Percentiles rank a stretch among this genome's conserved stretches.
Conservation (phyloP, 1,140 invertebrate species). For the Cydia pomonella region DNA sequence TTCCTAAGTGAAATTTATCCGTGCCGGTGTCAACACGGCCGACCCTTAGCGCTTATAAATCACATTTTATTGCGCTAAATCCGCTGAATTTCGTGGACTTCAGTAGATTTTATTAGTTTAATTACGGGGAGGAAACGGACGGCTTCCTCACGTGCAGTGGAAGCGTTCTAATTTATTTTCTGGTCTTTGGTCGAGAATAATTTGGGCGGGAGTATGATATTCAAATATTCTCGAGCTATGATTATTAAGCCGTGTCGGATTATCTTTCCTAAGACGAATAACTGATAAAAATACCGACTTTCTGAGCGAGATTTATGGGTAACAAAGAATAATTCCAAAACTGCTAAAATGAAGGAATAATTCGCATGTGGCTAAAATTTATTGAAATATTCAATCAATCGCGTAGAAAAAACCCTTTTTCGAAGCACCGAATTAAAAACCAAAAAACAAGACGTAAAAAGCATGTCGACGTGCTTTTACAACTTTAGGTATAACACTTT, state of each 20-base stretch:
- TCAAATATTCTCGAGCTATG: neutral
- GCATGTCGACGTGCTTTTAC: too few species aligned
- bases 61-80: conserved; percentile 40
- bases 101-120: conserved; percentile 40
- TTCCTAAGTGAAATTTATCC: conserved; percentile 50
- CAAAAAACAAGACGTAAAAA: too few species aligned
- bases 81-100: conserved; percentile 37
- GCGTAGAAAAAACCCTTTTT: too few species aligned
- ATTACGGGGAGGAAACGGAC: conserved; percentile 34
- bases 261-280: neutral
- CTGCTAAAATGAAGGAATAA: too few species aligned
- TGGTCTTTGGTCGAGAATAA: conserved; percentile 8
- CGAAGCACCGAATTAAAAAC: too few species aligned
- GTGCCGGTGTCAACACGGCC: conserved; percentile 34
- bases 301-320: neutral
- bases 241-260: neutral
- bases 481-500: too few species aligned
- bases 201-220: conserved; percentile 2
- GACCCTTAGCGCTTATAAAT: conserved; percentile 41
- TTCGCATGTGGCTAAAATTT: too few species aligned
- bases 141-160: conserved; percentile 30
- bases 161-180: conserved; percentile 5
- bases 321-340: too few species aligned
- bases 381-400: too few species aligned
- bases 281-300: neutral